A percentile compares a stretch with the other conserved stretches of the same genome.
Conservation (phyloP, 2,888 invertebrate genomes). For the Synanthedon myopaeformis region DNA sequence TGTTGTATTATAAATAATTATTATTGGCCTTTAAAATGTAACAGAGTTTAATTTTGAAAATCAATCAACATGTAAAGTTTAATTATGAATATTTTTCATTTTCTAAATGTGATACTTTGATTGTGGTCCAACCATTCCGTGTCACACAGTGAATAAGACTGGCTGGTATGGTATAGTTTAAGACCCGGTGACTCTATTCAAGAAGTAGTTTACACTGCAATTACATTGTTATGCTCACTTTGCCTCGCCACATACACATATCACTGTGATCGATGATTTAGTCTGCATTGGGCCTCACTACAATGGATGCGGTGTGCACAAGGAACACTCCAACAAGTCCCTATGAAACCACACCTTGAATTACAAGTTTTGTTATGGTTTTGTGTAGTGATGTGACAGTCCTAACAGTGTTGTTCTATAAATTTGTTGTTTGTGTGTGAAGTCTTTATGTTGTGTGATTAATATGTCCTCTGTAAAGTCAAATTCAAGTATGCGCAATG, state of each 20-base stretch:
- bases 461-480: constrained; percentile 64
- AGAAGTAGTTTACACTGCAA: constrained; percentile 60
- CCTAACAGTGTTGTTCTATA: constrained; percentile 7
- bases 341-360: constrained; percentile 16
- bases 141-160: constrained; percentile 1
- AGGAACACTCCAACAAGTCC: constrained; percentile 18
- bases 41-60: no score
- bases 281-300: constrained; percentile 48
- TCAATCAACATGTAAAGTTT: no score
- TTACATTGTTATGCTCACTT: constrained; percentile 67
- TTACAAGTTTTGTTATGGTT: constrained; percentile 20
- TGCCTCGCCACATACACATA: constrained; percentile 50
- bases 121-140: not conserved
- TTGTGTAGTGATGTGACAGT: constrained; percentile 23
- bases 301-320: constrained; percentile 48
- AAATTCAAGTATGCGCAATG: constrained; percentile 60
- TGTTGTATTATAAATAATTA: no score
- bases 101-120: no score
- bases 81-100: no score
- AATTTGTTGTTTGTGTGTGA: constrained; percentile 2
- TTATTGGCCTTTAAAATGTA: no score
- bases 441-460: constrained; percentile 17
- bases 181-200: constrained; percentile 50
- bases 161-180: constrained; percentile 24
- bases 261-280: constrained; percentile 51